Evolutionary conservation across 2,888 invertebrate genomes (phyloP), one percentile per base, ranked within the genome.

Genomic region (Amblyteles armatorius): DNA sequence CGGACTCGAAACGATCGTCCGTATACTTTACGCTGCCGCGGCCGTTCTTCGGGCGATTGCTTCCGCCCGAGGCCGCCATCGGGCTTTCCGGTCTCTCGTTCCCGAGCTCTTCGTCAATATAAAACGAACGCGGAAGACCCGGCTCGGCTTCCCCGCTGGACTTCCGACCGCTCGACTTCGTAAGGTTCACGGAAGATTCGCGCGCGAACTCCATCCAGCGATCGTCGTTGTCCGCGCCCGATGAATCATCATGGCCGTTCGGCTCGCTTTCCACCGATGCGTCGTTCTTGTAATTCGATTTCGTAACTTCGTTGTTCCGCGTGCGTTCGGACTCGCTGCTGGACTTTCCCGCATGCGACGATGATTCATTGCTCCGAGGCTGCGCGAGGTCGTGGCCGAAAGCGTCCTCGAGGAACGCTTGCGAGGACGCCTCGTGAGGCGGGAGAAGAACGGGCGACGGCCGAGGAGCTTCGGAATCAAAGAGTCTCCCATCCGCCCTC

Each of bases 381-480:
- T 48, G 16, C 16, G 50, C 48, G n/a, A 72, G 16, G 7, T 63
- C 52, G 26, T 78, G 52, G 26, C 74, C 79, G 55, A 74, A 80
- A 78, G 73, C 40, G 33, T 57, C 55, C 4, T 68, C 50, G 63
- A 65, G 79, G 74, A 81, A 82, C 11, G 81, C 87, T n/a, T 79
- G 83, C 26, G 84, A 73, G 9, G 57, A 78, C 9, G 79, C 83
- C 16, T 72, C 84, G 40, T 84, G 87, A 36, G 88, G 88, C 52
- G 88, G 88, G 55, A 85, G 73, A 22, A 89, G 83, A 50, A 87
- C 77, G 19, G 85, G 85, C n/a, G 88, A 88, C 40, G 88, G 88
- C 29, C 67, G 63, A 7, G 78, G 33, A 73, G 26, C 52, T 57
- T 48, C 60, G 11, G 67, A 63, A 71, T 83, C 67, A 0, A 73